Evolutionary conservation across 2,888 invertebrate genomes (phyloP).

Genomic region (Bellardia pandia): DNA sequence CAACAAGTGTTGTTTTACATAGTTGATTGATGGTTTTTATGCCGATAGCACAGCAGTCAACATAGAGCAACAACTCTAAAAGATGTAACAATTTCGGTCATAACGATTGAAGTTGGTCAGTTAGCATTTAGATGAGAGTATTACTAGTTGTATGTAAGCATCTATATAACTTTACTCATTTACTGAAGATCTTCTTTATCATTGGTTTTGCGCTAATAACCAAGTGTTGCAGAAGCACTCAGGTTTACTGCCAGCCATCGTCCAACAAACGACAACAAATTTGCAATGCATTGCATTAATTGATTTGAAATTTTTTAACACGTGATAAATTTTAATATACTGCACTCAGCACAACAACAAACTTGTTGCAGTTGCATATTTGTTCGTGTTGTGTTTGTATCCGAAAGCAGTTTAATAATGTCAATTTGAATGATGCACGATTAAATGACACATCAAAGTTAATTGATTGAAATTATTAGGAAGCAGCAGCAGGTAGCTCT

Average conservation of each 20-base stretch:
- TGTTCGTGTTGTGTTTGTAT: neutral
- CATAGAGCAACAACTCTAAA: slow-evolving; percentile 3
- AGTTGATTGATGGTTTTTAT: slow-evolving; percentile 80
- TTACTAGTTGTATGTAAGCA: neutral
- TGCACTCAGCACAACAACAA: slow-evolving; percentile 44
- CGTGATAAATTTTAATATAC: slow-evolving; percentile 81
- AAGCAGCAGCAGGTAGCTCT: neutral
- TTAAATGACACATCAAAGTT: slow-evolving; percentile 71
- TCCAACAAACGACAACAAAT: slow-evolving; percentile 60
- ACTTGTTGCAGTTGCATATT: slow-evolving; percentile 7
- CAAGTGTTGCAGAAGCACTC: neutral
- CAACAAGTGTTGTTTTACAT: slow-evolving; percentile 74
- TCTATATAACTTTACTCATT: neutral
- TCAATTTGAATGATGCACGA: slow-evolving; percentile 67
- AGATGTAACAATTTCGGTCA: slow-evolving; percentile 46
- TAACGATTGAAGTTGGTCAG: slow-evolving; percentile 33
- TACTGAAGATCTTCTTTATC: slow-evolving; percentile 51
- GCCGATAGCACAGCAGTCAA: slow-evolving; percentile 60
- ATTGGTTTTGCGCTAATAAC: neutral
- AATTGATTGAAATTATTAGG: slow-evolving; percentile 62
- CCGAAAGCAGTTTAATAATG: slow-evolving; percentile 55
- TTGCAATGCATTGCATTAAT: slow-evolving; percentile 81
- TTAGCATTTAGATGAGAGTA: neutral
- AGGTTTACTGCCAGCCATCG: neutral
- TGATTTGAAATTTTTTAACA: slow-evolving; percentile 82